These are phyloP conservation scores for Amphipyra tragopoginis DNA, from an alignment of 2,888 invertebrate species.

Conservation along the genomic window DNA sequence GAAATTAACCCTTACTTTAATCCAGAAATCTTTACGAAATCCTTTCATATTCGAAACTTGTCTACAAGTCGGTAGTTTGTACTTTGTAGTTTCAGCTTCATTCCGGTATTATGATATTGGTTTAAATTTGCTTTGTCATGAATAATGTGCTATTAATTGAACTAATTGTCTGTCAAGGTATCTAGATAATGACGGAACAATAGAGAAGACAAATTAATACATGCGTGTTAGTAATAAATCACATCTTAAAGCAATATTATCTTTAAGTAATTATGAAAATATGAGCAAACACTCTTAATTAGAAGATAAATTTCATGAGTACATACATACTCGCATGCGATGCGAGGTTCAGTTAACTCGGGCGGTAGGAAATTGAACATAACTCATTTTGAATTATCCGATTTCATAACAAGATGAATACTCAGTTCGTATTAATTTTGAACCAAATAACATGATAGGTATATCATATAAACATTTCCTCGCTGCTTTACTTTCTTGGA, in stretches of 20 bases:
- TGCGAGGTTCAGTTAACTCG: constrained; percentile 51
- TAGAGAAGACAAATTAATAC: constrained; percentile 46
- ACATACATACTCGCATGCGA: constrained; percentile 52
- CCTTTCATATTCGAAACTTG: constrained; percentile 64
- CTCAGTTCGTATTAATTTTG: constrained; percentile 53
- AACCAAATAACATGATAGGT: constrained; percentile 36
- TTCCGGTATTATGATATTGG: constrained; percentile 33
- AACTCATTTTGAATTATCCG: constrained; percentile 64
- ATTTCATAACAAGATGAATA: constrained; percentile 58
- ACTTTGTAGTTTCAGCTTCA: constrained; percentile 50
- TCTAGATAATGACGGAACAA: constrained; percentile 12
- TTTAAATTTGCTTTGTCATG: constrained; percentile 9
- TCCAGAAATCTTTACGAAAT: constrained; percentile 74
- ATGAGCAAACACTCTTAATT: constrained; percentile 64
- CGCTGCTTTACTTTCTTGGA: constrained; percentile 25
- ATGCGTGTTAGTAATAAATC: constrained; percentile 55
- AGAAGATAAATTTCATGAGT: constrained; percentile 62
- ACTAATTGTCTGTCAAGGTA: constrained; percentile 12
- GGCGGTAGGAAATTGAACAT: constrained; percentile 62
- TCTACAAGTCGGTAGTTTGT: constrained; percentile 42
- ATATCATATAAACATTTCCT: constrained; percentile 40
- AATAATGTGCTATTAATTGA: constrained; percentile 9
- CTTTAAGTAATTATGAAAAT: constrained; percentile 65
- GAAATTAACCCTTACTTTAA: constrained; percentile 79
- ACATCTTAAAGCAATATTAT: constrained; percentile 47